phyloP scores from a whole-genome alignment of 2,888 invertebrate genomes.

The Glaucopsyche alexis region DNA sequence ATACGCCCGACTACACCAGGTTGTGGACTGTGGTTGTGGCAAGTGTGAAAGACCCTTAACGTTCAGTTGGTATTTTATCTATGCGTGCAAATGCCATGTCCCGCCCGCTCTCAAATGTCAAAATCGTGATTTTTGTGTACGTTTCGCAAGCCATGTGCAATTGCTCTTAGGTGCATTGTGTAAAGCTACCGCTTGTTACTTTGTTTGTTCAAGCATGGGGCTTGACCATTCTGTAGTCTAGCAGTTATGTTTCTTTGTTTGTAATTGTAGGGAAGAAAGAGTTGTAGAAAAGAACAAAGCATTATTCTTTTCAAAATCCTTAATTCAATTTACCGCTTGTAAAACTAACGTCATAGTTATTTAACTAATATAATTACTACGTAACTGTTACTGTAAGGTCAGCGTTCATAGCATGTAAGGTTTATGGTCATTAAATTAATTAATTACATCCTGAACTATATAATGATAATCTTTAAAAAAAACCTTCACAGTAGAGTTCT shows the following conservation, averaged over 20 bases:
- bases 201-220: not conserved
- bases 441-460: slow-evolving; percentile 17
- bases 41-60: too few relatives aligned
- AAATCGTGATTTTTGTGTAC: slow-evolving; percentile 75
- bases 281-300: too few relatives aligned
- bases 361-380: not conserved
- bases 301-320: too few relatives aligned
- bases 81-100: slow-evolving; percentile 71
- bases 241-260: too few relatives aligned
- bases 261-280: not conserved
- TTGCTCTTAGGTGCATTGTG: slow-evolving; percentile 30
- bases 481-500: not conserved
- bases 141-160: slow-evolving; percentile 63
- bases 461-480: not conserved
- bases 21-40: too few relatives aligned
- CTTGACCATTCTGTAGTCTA: not conserved
- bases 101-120: slow-evolving; percentile 73
- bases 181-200: not conserved
- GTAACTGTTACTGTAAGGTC: not conserved
- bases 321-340: not conserved
- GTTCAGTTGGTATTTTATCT: slow-evolving; percentile 32
- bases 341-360: not conserved
- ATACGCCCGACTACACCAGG: too few relatives aligned
- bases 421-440: slow-evolving; percentile 5
- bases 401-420: not conserved